Evolutionary conservation across 2,888 invertebrate species (phyloP).

Genomic region (Bibio marci): DNA sequence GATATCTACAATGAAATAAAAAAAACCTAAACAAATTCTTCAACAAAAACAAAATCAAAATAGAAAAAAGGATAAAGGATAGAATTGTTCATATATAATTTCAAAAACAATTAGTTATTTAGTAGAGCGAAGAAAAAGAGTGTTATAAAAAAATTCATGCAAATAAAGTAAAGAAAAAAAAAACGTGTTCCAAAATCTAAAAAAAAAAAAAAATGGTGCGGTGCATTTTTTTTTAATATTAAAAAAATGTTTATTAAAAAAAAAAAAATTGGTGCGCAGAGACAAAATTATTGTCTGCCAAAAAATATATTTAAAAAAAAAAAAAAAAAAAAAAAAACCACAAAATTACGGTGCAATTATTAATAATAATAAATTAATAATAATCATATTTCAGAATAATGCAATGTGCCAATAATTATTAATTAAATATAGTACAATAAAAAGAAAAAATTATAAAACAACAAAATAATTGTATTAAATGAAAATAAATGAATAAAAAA

Average conservation of each 20-base stretch:
- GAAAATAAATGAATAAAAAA: not conserved
- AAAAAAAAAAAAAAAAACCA: constrained; percentile 6
- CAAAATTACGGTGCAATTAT: constrained; percentile 9
- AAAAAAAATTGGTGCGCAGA: constrained; percentile 6
- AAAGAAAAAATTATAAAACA: no score
- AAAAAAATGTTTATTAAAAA: no score
- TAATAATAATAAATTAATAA: no score
- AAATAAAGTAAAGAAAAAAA: not conserved
- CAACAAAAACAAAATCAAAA: no score
- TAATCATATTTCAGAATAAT: constrained; percentile 6
- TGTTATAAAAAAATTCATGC: no score
- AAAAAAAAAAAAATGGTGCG: constrained; percentile 7
- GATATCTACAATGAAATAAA: no score
- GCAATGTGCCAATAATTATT: constrained; percentile 11
- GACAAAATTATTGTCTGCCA: constrained; percentile 5
- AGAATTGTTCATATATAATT: no score
- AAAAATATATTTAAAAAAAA: not conserved
- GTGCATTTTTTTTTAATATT: constrained; percentile 5
- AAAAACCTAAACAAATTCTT: no score
- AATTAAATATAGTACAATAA: not conserved
- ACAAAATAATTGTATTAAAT: not conserved
- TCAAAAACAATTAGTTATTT: no score
- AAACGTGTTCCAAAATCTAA: constrained; percentile 4
- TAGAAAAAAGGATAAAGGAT: no score
- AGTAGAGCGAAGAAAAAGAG: no score